Percentiles rank a stretch among this genome's conserved stretches.
phyloP scores from a whole-genome alignment of 2,797 vertebrate species.

The Lepilemur ruficaudatus region DNA sequence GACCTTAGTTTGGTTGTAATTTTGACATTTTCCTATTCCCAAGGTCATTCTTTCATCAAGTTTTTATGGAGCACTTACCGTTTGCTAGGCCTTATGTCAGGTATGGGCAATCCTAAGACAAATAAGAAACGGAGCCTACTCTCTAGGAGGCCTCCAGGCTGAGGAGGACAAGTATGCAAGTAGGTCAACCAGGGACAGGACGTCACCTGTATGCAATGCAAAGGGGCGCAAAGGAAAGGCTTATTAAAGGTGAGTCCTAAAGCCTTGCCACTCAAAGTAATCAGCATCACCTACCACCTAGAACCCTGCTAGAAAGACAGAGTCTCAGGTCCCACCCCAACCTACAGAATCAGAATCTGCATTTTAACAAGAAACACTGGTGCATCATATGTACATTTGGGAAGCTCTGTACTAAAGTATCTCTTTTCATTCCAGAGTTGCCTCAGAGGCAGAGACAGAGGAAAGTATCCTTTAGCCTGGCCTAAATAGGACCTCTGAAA shows the following conservation, averaged over 20 bases:
- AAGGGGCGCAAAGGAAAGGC: background rate
- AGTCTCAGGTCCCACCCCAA: background rate
- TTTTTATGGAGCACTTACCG: background rate
- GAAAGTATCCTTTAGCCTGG: background rate
- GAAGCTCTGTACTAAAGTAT: background rate
- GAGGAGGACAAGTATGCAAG: background rate
- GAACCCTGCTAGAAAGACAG: background rate
- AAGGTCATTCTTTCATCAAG: background rate
- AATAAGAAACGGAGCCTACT: background rate
- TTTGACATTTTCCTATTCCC: background rate
- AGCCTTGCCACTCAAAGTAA: background rate
- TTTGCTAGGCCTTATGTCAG: background rate
- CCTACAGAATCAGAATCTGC: background rate
- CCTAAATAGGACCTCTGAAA: background rate
- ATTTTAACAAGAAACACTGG: background rate
- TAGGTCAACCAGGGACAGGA: background rate
- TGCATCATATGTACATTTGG: background rate
- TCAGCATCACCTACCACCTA: background rate
- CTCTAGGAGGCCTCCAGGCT: background rate
- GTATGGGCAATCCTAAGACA: background rate
- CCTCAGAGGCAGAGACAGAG: slow-evolving; percentile 7
- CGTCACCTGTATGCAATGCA: background rate
- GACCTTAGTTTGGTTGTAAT: background rate
- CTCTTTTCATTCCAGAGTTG: background rate
- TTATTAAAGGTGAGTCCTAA: background rate